Evolutionary conservation across 2,113 vertebrate genomes (phyloP).

Genomic region (Ictalurus punctatus): DNA sequence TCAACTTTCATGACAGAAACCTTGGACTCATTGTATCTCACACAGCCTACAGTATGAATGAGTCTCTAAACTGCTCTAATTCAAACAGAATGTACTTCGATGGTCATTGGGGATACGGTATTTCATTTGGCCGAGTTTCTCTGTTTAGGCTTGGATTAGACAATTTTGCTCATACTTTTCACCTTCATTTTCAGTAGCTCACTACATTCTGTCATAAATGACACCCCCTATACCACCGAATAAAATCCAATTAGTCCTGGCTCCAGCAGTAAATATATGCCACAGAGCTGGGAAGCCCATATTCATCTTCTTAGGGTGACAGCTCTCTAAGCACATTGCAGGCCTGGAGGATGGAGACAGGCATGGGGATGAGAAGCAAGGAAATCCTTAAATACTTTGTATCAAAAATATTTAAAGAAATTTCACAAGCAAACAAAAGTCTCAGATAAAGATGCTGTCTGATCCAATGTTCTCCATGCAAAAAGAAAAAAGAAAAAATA

Average conservation of each 20-base stretch:
- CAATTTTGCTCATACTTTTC: constrained; percentile 29
- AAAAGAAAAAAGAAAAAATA: no score
- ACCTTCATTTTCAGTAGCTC: constrained; percentile 44
- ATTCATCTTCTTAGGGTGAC: constrained; percentile 56
- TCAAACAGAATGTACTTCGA: constrained; percentile 15
- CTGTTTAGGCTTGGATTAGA: constrained; percentile 44
- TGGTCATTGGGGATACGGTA: constrained; percentile 21
- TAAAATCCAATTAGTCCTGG: constrained; percentile 56
- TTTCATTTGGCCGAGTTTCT: constrained; percentile 44
- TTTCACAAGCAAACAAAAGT: not conserved
- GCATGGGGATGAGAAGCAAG: not conserved
- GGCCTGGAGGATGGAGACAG: constrained; percentile 6
- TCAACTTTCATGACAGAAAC: constrained; percentile 24
- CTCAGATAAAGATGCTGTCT: not conserved
- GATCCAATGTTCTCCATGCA: not conserved
- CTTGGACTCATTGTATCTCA: not conserved
- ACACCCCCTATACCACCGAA: constrained; percentile 37
- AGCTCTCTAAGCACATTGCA: constrained; percentile 33
- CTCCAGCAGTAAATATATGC: constrained; percentile 53
- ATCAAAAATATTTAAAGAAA: not conserved
- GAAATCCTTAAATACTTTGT: constrained; percentile 3
- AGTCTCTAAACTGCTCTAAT: not conserved
- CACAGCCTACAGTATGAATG: constrained; percentile 1
- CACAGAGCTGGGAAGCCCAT: constrained; percentile 47
- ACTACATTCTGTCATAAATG: constrained; percentile 49